These are phyloP conservation scores for Neotragus pygmaeus DNA, from an alignment of 2,113 vertebrate species.

Conservation along the genomic window DNA sequence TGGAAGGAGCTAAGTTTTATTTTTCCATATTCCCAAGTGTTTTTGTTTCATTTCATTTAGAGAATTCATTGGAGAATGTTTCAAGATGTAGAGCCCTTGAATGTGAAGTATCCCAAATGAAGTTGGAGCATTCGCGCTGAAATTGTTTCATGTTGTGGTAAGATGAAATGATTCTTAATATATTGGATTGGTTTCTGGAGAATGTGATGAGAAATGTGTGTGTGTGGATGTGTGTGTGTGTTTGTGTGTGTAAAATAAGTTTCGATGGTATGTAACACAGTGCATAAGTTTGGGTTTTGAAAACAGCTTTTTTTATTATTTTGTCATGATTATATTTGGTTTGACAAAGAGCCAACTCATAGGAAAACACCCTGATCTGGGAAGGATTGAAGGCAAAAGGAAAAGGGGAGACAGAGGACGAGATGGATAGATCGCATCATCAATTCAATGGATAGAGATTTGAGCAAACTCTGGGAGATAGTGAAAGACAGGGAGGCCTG, in stretches of 20 bases:
- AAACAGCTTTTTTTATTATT: not conserved
- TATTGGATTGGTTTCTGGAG: not conserved
- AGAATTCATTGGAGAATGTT: constrained; percentile 35
- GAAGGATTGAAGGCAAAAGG: not conserved
- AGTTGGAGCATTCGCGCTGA: not conserved
- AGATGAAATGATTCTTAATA: constrained; percentile 31
- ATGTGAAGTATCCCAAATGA: not conserved
- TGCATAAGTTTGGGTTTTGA: not conserved
- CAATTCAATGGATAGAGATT: not conserved
- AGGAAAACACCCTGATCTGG: not conserved
- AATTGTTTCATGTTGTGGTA: constrained; percentile 33
- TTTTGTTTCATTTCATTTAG: constrained; percentile 43
- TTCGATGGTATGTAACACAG: not conserved
- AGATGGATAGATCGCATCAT: not conserved
- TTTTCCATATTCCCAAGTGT: not conserved
- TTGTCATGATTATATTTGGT: not conserved
- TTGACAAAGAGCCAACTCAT: not conserved
- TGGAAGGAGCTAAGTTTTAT: not conserved
- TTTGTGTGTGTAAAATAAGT: not conserved
- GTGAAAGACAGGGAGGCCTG: not conserved
- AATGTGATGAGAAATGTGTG: not conserved
- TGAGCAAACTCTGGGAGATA: not conserved
- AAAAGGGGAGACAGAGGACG: not conserved
- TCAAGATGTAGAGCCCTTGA: constrained; percentile 59
- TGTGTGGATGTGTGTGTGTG: not conserved